Evolutionary conservation across 2,113 vertebrate genomes (phyloP).

Genomic region (Phaethon lepturus): DNA sequence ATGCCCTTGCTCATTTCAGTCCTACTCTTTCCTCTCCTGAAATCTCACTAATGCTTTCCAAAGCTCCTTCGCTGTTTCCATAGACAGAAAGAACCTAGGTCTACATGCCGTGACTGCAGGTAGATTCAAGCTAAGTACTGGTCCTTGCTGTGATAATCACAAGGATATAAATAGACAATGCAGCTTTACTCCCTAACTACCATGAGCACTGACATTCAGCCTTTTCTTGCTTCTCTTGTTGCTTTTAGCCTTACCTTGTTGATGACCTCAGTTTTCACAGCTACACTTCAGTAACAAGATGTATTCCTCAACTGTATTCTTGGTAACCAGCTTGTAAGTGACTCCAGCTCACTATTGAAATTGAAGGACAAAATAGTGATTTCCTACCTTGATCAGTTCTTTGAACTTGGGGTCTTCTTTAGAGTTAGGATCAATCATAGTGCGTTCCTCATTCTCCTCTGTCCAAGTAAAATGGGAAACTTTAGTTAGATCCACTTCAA

Average conservation of each 20-base stretch:
- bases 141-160: background rate
- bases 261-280: background rate
- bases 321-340: background rate
- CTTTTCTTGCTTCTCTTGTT: background rate
- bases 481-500: background rate
- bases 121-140: background rate
- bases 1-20: background rate
- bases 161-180: background rate
- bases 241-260: background rate
- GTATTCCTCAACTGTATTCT: background rate
- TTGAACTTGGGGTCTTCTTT: conserved; percentile 92
- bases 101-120: background rate
- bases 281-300: background rate
- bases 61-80: background rate
- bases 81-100: background rate
- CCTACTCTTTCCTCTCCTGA: background rate
- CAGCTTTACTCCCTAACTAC: background rate
- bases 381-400: conserved; percentile 91
- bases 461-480: conserved; percentile 18
- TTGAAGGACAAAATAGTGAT: background rate
- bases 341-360: background rate
- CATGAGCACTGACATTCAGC: background rate
- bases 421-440: conserved; percentile 92
- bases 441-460: conserved; percentile 97
- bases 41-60: background rate